These are phyloP conservation scores for Stegodyphus mimosarum DNA, from an alignment of 1,140 invertebrate genomes.

Conservation along the genomic window DNA sequence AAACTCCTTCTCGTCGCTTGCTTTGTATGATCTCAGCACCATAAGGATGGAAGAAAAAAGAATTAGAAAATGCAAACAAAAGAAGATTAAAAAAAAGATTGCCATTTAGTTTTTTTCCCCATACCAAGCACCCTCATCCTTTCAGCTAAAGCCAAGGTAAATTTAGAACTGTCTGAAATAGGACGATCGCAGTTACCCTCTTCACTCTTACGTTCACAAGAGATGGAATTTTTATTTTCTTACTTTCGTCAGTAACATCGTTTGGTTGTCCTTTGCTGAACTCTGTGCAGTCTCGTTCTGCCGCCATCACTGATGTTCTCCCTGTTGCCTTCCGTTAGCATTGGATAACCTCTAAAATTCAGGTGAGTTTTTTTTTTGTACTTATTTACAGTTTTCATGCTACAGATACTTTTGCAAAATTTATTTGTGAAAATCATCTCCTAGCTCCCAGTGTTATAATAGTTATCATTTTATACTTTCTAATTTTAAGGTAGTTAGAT, in stretches of 20 bases:
- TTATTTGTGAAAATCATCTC: too few relatives aligned
- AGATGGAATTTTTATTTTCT: background rate
- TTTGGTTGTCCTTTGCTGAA: background rate
- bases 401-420: too few relatives aligned
- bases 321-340: background rate
- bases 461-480: too few relatives aligned
- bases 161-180: constrained; percentile 3
- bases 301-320: background rate
- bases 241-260: background rate
- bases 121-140: background rate
- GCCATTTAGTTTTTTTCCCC: background rate
- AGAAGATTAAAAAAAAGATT: background rate
- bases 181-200: background rate
- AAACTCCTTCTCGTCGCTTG: too few relatives aligned
- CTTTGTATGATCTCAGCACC: too few relatives aligned
- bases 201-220: background rate
- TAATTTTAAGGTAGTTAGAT: too few relatives aligned
- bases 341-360: background rate
- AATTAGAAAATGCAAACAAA: background rate
- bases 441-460: too few relatives aligned
- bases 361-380: background rate
- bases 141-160: background rate
- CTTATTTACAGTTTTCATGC: too few relatives aligned
- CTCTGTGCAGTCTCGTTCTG: background rate
- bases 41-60: background rate